phyloP scores from a whole-genome alignment of 1,140 invertebrate genomes.

The Leptinotarsa texana region DNA sequence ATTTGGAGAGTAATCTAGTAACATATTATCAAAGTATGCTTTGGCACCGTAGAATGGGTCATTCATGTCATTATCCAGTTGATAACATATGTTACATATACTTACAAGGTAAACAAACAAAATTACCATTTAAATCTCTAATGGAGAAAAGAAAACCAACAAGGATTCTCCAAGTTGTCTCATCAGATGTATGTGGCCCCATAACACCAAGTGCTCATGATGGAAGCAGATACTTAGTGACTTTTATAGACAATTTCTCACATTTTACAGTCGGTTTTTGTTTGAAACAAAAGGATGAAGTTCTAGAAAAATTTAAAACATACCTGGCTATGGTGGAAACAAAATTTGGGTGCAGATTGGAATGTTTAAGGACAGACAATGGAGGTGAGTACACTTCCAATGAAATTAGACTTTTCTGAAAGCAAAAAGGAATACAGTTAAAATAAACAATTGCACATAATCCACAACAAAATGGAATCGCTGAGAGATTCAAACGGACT shows the following conservation, averaged over 20 bases:
- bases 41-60: slow-evolving; percentile 27
- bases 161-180: slow-evolving; percentile 47
- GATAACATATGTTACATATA: slow-evolving; percentile 34
- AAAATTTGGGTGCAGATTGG: slow-evolving; percentile 12
- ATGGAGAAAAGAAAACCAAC: slow-evolving; percentile 17
- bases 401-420: slow-evolving; percentile 38
- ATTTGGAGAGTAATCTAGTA: too few relatives aligned
- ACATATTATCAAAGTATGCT: neutral
- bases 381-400: slow-evolving; percentile 40
- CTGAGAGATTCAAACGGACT: slow-evolving; percentile 27
- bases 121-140: slow-evolving; percentile 26
- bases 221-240: slow-evolving; percentile 51
- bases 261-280: slow-evolving; percentile 11
- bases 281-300: slow-evolving; percentile 10
- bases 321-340: slow-evolving; percentile 2
- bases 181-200: slow-evolving; percentile 53
- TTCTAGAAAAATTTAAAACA: neutral
- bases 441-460: slow-evolving; percentile 10
- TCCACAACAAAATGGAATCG: slow-evolving; percentile 31
- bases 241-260: slow-evolving; percentile 51
- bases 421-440: slow-evolving; percentile 21
- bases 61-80: slow-evolving; percentile 20
- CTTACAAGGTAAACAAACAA: slow-evolving; percentile 30
- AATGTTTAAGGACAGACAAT: slow-evolving; percentile 28
- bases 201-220: slow-evolving; percentile 46